Percentiles rank a stretch among this genome's conserved stretches.
phyloP scores from a whole-genome alignment of 2,888 invertebrate species.

The Callyntrura sp. region DNA sequence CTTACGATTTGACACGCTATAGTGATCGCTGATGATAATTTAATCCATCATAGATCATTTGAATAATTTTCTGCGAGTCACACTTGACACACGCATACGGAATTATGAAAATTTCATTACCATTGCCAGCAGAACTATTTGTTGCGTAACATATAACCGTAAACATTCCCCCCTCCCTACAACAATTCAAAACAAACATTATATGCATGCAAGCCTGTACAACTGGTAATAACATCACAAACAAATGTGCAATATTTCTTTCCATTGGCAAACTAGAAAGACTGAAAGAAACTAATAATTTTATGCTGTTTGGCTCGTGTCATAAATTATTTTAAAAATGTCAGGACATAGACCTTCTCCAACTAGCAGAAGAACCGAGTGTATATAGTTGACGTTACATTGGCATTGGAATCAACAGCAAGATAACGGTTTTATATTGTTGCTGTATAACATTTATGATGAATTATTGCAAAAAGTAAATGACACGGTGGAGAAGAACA shows the following conservation, averaged over 20 bases:
- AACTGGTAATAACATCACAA: neutral
- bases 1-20: conserved; percentile 26
- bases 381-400: conserved; percentile 35
- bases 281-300: neutral
- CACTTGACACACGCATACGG: neutral
- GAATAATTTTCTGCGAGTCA: neutral
- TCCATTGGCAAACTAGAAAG: too few species aligned
- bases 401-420: conserved; percentile 45
- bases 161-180: too few species aligned
- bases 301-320: neutral
- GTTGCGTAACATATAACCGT: too few species aligned
- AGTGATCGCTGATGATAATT: neutral
- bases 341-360: conserved; percentile 67
- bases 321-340: conserved; percentile 23
- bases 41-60: neutral
- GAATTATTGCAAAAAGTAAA: conserved; percentile 45
- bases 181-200: neutral
- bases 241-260: neutral
- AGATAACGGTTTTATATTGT: conserved; percentile 21
- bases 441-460: conserved; percentile 12
- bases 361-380: neutral
- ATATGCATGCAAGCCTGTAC: neutral
- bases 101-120: conserved; percentile 52
- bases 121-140: too few species aligned
- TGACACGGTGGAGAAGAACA: neutral